Base-by-base conservation (phyloP, 2,113 vertebrate genomes). In the Vicugna pacos region DNA sequence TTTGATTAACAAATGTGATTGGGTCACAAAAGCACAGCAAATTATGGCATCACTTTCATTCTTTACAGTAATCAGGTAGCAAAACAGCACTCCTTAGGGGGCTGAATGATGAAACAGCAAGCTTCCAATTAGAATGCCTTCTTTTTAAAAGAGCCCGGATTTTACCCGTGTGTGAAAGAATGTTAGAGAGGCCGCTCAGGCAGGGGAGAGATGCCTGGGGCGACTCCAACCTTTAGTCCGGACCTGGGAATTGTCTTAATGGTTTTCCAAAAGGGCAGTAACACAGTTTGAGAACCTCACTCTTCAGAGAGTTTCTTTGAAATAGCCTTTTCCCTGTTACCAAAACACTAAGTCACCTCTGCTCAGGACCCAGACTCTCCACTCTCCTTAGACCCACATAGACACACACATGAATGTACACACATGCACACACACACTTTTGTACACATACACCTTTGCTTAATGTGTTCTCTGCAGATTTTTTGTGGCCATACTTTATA, bases 1-100 rank as follows among this genome's bases (percentile, higher is more conserved):
- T 58, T 96, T 93, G 97, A 92, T 93, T 95, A 81, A 80, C 72
- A 76, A 42, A 90, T n/a, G 19, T 28, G 86, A 22, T 58, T 83
- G 76, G 77, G 54, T 96, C 82, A 38, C 75, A 97, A 95, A 70
- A 22, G 73, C 42, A 50, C 19, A 62, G 26, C 15, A 64, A 77
- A 77, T 30, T 65, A 28, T 52, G 92, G 60, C 46, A 20, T 42
- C 32, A 15, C 6, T 94, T 96, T 86, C 8, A 28, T 62, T 88
- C 46, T 54, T 85, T 0, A 2, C 60, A 64, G 58, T 85, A 62
- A 92, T 64, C n/a, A 58, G 28, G 52, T 5, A 81, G n/a, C 48
- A 56, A 88, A 82, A 30, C 50, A 14, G 65, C 35, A 9, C 50
- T 0, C 0, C 46, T 32, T 72, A 32, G 15, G 73, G 82, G 11